phyloP scores from a whole-genome alignment of 1,140 invertebrate genomes.

The Oryzaephilus surinamensis region DNA sequence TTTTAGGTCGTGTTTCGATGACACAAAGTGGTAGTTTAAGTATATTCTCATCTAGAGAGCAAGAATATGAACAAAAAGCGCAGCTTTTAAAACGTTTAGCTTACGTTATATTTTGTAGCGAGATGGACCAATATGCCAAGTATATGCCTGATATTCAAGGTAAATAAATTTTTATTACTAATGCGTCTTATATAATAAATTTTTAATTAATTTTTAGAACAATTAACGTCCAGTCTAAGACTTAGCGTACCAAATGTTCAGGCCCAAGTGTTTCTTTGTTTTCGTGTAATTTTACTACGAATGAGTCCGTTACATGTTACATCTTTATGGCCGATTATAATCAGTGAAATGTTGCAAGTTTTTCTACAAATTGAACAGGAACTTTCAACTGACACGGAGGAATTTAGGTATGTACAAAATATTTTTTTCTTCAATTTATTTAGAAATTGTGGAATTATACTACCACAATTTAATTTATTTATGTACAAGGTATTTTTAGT shows the following conservation, averaged over 20 bases:
- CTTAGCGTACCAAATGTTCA: constrained; percentile 73
- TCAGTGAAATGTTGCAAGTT: constrained; percentile 88
- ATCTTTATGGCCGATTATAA: constrained; percentile 88
- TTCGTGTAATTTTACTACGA: constrained; percentile 76
- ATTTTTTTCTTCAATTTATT: too few relatives aligned
- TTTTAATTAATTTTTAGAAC: constrained; percentile 47
- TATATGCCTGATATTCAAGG: constrained; percentile 92
- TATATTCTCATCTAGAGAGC: constrained; percentile 71
- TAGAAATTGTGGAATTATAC: neutral
- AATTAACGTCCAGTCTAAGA: constrained; percentile 74
- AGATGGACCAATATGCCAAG: constrained; percentile 85
- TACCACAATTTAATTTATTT: neutral
- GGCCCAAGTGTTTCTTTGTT: constrained; percentile 83
- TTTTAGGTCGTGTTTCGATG: constrained; percentile 62
- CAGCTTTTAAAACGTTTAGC: constrained; percentile 79
- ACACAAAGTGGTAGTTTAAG: constrained; percentile 69
- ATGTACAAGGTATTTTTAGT: neutral
- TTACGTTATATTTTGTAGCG: constrained; percentile 86
- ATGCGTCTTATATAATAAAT: constrained; percentile 3
- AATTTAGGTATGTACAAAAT: constrained; percentile 70
- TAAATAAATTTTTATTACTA: constrained; percentile 32
- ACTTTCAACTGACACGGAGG: constrained; percentile 64
- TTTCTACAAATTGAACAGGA: constrained; percentile 86
- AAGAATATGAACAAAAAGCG: constrained; percentile 81
- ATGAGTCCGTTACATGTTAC: constrained; percentile 82